Conservation (phyloP, 2,113 vertebrate species). For the Cnemophilus loriae region DNA sequence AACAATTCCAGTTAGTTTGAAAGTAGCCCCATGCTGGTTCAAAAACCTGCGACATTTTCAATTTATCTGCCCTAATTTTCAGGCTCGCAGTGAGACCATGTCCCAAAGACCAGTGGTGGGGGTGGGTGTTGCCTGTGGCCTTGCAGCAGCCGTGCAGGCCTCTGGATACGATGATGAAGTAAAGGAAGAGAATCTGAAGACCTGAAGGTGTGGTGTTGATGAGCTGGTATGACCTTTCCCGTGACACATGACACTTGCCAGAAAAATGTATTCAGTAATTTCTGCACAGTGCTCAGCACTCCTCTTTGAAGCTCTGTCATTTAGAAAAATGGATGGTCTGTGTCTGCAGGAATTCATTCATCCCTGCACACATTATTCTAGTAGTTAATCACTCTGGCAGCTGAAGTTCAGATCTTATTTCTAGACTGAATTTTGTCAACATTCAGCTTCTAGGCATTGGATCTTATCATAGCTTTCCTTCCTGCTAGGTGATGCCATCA, state of each 20-base stretch:
- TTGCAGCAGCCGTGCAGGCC: not conserved
- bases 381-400: conserved; percentile 13
- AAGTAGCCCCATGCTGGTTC: not conserved
- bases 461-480: not conserved
- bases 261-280: not conserved
- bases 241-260: not conserved
- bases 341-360: not conserved
- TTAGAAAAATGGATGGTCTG: conserved; percentile 13
- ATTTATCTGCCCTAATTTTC: not conserved
- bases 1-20: not conserved
- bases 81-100: not conserved
- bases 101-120: not conserved
- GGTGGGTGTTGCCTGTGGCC: not conserved
- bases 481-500: not conserved
- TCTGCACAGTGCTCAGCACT: not conserved
- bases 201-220: not conserved
- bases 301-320: not conserved
- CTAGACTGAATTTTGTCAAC: conserved; percentile 7
- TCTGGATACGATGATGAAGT: not conserved
- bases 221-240: not conserved
- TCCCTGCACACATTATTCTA: not conserved
- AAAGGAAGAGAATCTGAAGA: not conserved
- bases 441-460: not conserved
- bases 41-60: not conserved
- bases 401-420: not conserved